These are phyloP conservation scores for Hypotaenidia philippensis DNA, from an alignment of 2,797 vertebrate species.

Conservation along the genomic window DNA sequence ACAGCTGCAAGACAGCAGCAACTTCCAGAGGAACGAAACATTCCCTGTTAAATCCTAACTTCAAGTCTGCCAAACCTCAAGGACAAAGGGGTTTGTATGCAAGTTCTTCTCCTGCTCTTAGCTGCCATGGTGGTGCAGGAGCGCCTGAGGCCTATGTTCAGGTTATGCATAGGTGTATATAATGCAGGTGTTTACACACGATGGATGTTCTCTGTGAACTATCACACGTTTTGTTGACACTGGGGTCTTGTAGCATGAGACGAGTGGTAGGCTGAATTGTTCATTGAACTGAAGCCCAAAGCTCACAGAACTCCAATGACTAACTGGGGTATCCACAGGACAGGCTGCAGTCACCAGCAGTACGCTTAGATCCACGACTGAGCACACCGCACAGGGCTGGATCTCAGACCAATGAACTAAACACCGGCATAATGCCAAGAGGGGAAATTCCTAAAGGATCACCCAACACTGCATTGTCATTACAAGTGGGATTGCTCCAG, in stretches of 20 bases:
- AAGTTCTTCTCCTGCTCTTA: neutral
- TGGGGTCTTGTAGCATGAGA: neutral
- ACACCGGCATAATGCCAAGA: neutral
- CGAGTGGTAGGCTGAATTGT: neutral
- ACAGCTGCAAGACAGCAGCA: neutral
- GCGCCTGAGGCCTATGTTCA: neutral
- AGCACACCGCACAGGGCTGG: neutral
- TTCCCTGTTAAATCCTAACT: neutral
- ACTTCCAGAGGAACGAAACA: neutral
- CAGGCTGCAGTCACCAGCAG: neutral
- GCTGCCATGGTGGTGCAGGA: neutral
- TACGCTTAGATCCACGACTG: neutral
- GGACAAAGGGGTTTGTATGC: neutral
- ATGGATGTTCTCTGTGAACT: neutral
- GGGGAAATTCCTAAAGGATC: conserved; percentile 41
- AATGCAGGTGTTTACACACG: neutral
- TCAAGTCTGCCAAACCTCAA: neutral
- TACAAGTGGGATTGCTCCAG: neutral
- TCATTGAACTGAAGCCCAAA: neutral
- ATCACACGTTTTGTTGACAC: neutral
- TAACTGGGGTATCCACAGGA: neutral
- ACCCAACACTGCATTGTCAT: neutral
- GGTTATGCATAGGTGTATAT: neutral
- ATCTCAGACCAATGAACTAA: neutral
- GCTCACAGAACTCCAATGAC: neutral